Percentiles rank a stretch among this genome's conserved stretches.
These are phyloP conservation scores for Papilio protenor DNA, from an alignment of 2,888 invertebrate genomes.

Conservation along the genomic window DNA sequence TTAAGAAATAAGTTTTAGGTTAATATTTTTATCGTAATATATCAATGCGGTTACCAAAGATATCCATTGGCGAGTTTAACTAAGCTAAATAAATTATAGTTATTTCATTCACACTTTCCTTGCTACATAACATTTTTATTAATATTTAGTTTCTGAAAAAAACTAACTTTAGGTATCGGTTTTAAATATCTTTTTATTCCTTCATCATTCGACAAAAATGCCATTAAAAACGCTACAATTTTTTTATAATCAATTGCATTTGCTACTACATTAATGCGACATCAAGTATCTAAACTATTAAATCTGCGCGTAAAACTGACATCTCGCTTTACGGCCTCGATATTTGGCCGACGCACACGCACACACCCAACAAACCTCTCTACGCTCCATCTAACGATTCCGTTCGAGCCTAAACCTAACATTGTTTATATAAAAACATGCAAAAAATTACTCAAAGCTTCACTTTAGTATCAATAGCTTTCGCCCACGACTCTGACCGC, in stretches of 20 bases:
- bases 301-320: background rate
- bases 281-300: background rate
- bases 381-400: conserved; percentile 14
- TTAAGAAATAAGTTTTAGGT: conserved; percentile 8
- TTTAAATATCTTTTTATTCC: no score
- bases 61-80: background rate
- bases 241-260: background rate
- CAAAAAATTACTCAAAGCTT: background rate
- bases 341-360: background rate
- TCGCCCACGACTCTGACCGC: no score
- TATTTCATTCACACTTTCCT: background rate
- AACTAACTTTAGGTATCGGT: no score
- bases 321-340: conserved; percentile 13
- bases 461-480: no score
- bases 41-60: background rate
- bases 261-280: background rate
- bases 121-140: background rate
- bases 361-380: background rate
- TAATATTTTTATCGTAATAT: background rate
- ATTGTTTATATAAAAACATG: background rate
- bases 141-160: background rate
- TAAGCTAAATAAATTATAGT: background rate
- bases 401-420: background rate
- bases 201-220: background rate
- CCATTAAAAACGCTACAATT: background rate